Percentiles rank a stretch among this genome's conserved stretches.
These are phyloP conservation scores for Cepaea nemoralis DNA, from an alignment of 1,140 invertebrate genomes.

Conservation along the genomic window DNA sequence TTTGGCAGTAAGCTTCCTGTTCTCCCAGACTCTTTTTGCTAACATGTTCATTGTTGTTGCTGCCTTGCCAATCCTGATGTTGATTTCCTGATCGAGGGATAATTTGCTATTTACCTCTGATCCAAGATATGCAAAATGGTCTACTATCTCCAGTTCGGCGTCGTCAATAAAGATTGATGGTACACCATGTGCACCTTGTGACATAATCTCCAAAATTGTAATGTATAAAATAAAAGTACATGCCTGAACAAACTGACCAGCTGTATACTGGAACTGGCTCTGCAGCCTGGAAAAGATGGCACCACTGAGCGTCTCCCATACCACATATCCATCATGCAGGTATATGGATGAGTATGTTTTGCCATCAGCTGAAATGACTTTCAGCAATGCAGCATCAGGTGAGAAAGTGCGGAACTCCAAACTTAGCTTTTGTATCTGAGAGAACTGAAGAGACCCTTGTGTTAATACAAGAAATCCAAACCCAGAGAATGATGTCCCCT, in stretches of 20 bases:
- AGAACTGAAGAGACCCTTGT: neutral
- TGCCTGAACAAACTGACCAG: slow-evolving; percentile 21
- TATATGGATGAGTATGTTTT: neutral
- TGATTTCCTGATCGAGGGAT: too few relatives aligned
- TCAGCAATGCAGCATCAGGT: neutral
- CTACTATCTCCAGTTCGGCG: too few relatives aligned
- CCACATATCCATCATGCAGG: neutral
- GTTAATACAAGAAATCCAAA: slow-evolving; percentile 13
- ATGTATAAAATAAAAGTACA: neutral
- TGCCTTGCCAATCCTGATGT: too few relatives aligned
- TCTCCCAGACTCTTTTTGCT: too few relatives aligned
- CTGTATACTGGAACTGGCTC: neutral
- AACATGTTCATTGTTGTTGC: too few relatives aligned
- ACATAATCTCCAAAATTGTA: too few relatives aligned
- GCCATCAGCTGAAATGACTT: neutral
- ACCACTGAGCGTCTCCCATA: neutral
- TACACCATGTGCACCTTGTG: too few relatives aligned
- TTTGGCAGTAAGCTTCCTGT: too few relatives aligned
- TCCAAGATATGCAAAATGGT: too few relatives aligned
- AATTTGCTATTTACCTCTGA: too few relatives aligned
- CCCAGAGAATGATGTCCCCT: slow-evolving; percentile 31
- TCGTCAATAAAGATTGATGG: too few relatives aligned
- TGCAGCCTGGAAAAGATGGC: neutral
- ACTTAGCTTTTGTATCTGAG: neutral
- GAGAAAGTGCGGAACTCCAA: slow-evolving; percentile 18